Conservation (phyloP, 2,888 invertebrate genomes). For the Agriopis aurantiaria region DNA sequence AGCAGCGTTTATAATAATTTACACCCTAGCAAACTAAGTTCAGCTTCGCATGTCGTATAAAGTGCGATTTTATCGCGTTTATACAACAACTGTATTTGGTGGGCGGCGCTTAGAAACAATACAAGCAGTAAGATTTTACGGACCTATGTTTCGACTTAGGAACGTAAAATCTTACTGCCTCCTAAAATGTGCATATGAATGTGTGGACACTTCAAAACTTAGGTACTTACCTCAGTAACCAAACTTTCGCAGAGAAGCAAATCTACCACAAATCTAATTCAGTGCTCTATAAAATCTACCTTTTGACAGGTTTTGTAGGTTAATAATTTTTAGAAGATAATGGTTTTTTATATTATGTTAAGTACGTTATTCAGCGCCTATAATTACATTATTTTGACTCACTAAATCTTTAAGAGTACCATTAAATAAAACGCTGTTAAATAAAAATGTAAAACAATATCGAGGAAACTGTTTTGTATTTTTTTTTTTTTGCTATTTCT, state of each 20-base stretch:
- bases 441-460: too few species aligned
- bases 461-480: too few species aligned
- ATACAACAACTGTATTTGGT: constrained; percentile 78
- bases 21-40: constrained; percentile 60
- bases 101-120: constrained; percentile 59
- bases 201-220: neutral
- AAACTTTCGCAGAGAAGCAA: neutral
- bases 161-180: neutral
- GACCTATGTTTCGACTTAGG: neutral
- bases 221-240: neutral
- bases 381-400: too few species aligned
- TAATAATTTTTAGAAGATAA: too few species aligned
- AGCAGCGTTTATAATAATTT: constrained; percentile 56
- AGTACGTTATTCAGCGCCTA: too few species aligned
- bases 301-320: too few species aligned
- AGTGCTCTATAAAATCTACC: neutral
- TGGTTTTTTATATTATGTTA: too few species aligned
- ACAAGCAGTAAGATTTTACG: constrained; percentile 25
- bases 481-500: too few species aligned
- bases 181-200: neutral
- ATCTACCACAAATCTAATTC: neutral
- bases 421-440: too few species aligned
- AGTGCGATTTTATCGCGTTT: constrained; percentile 75
- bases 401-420: too few species aligned
- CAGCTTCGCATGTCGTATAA: constrained; percentile 72